Evolutionary conservation across 1,140 invertebrate species (phyloP).

Genomic region (Rhynchophorus ferrugineus): DNA sequence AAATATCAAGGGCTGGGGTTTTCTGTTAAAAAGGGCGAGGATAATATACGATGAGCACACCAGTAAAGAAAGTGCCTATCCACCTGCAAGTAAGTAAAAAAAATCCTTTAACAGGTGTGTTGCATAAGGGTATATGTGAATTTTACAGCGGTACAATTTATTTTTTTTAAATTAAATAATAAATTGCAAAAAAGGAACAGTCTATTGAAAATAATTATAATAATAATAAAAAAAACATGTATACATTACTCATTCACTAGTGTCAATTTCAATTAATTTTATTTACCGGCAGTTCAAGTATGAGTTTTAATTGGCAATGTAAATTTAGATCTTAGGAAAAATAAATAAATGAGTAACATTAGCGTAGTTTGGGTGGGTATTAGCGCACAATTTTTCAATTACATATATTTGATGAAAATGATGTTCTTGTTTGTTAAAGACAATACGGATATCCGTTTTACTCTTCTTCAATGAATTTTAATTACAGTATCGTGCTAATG

Average conservation of each 20-base stretch:
- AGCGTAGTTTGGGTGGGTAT: background rate
- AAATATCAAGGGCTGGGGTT: background rate
- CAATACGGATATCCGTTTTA: slow-evolving; percentile 4
- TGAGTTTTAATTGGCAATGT: background rate
- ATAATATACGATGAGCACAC: slow-evolving; percentile 34
- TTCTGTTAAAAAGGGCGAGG: background rate
- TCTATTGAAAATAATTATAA: no score
- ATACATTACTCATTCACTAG: no score
- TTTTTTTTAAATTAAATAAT: background rate
- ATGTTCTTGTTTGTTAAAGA: slow-evolving; percentile 4
- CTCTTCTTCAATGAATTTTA: slow-evolving; percentile 3
- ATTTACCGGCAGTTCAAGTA: background rate
- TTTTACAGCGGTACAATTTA: background rate
- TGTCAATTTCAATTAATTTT: background rate
- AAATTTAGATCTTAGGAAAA: background rate
- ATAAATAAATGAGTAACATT: background rate
- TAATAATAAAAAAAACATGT: no score
- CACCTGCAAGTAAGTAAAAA: slow-evolving; percentile 73
- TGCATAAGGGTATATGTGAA: background rate
- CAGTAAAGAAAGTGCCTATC: slow-evolving; percentile 87
- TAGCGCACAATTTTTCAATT: background rate
- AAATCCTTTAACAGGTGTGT: slow-evolving; percentile 7
- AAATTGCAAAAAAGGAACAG: background rate
- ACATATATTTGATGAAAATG: background rate
- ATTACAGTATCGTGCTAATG: slow-evolving; percentile 1